Evolutionary conservation across 1,140 invertebrate genomes (phyloP).

Genomic region (Danaus melanippus): DNA sequence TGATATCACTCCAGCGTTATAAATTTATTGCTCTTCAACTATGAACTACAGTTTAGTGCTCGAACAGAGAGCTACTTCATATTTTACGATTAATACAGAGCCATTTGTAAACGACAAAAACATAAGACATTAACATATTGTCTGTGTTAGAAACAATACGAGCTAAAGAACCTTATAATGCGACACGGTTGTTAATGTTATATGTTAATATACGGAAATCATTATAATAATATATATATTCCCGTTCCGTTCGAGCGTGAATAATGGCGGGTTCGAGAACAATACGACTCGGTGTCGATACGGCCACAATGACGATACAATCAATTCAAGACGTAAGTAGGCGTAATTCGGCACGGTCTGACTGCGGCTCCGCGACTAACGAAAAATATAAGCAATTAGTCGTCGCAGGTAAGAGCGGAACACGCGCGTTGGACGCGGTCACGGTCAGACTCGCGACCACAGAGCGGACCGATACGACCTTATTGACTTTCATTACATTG

Average conservation of each 20-base stretch:
- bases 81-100: constrained; percentile 3
- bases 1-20: constrained; percentile 52
- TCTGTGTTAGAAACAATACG: no score
- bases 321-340: constrained; percentile 69
- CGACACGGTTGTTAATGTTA: constrained; percentile 3
- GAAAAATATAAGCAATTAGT: constrained; percentile 72
- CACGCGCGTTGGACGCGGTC: constrained; percentile 67
- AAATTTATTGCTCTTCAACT: constrained; percentile 43
- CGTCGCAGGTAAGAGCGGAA: constrained; percentile 70
- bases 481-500: constrained; percentile 19
- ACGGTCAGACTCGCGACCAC: constrained; percentile 33
- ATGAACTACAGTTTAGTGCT: constrained; percentile 28
- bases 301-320: constrained; percentile 66
- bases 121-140: no score
- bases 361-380: constrained; percentile 63
- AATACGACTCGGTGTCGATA: constrained; percentile 63
- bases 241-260: constrained; percentile 44
- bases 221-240: constrained; percentile 60
- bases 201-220: constrained; percentile 32
- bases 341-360: constrained; percentile 63
- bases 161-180: no score
- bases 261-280: constrained; percentile 51
- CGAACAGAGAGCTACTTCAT: constrained; percentile 18
- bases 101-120: neutral
- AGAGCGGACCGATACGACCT: constrained; percentile 26